Evolutionary conservation across 2,113 vertebrate genomes (phyloP).

Genomic region (Psilopogon haemacephalus): DNA sequence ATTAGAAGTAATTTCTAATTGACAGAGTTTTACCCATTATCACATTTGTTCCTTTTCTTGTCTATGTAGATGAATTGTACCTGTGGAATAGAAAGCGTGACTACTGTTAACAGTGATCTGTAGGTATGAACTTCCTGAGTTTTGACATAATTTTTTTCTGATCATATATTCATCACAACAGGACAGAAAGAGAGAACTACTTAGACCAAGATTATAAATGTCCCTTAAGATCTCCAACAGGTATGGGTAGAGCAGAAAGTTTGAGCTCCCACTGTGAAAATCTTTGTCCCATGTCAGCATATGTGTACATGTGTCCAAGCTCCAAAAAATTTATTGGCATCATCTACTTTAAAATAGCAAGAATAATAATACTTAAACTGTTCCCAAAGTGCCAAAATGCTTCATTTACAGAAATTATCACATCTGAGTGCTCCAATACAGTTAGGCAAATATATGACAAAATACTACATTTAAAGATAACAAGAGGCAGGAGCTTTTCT

Average conservation of each 20-base stretch:
- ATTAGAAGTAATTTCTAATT: neutral
- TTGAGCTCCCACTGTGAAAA: neutral
- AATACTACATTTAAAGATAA: neutral
- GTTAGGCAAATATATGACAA: neutral
- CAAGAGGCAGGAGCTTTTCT: neutral
- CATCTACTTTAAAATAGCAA: neutral
- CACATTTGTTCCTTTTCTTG: rapidly evolving
- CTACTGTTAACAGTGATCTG: neutral
- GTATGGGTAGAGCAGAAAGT: neutral
- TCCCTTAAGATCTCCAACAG: neutral
- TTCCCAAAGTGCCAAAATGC: neutral
- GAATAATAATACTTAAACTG: neutral
- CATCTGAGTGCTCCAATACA: neutral
- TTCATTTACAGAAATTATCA: neutral
- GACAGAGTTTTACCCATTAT: neutral
- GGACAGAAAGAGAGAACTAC: neutral
- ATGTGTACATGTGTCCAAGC: rapidly evolving
- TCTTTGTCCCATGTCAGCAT: neutral
- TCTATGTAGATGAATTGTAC: rapidly evolving
- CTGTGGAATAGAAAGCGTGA: neutral
- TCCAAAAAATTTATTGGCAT: neutral
- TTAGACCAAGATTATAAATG: neutral
- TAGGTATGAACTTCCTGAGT: neutral
- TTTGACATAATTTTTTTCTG: neutral
- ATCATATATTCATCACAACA: neutral